Base-by-base conservation (phyloP, 2,888 invertebrate species). In the Heliconius charithonia region DNA sequence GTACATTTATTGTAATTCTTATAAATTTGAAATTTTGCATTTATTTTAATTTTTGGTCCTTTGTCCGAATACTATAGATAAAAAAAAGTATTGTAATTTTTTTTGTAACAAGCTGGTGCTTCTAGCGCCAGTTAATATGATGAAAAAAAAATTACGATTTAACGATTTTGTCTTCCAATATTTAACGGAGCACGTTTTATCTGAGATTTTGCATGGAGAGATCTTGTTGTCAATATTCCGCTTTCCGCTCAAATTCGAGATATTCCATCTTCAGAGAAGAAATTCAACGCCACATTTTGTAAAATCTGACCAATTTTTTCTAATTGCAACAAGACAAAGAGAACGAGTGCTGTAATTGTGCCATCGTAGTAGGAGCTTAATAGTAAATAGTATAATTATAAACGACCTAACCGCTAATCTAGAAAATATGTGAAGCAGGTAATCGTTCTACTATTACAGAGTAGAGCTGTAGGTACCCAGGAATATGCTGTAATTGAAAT, bases 351-450 rank as follows among this genome's bases (percentile, higher is more conserved):
- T 77, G 37, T 70, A 79, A 78, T 70, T 80, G 78, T 79, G 72
- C 80, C 77, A 79, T 79, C 79, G 69, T 72, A 76, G 79, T 79
- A 79, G 56, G 37, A 74, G 70, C 79, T 80, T 80, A 79, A 80
- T 79, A 76, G 79, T 79, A 77, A 79, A 79, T 51, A 37, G 76
- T 79, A 62, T 73, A 73, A 73, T 73, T 73, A 73, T 73, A 37
- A 27, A 71, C 63, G 41, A 73, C 9, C 73, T 37, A 79, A 79
- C 74, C 77, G 73, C 79, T 80, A 72, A 71, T 79, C 77, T 77
- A 66, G 71, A 76, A 78, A 70, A n/a, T 59, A 59, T 73, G 80
- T 76, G 78, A 74, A 80, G 51, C 77, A 71, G 77, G 75, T 80
- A 81, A 81, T 80, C 67, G 80, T 77, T 77, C 70, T 74, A 62